A percentile compares a stretch with the other conserved stretches of the same genome.
phyloP scores from a whole-genome alignment of 2,797 vertebrate species.

The Fundulus diaphanus region DNA sequence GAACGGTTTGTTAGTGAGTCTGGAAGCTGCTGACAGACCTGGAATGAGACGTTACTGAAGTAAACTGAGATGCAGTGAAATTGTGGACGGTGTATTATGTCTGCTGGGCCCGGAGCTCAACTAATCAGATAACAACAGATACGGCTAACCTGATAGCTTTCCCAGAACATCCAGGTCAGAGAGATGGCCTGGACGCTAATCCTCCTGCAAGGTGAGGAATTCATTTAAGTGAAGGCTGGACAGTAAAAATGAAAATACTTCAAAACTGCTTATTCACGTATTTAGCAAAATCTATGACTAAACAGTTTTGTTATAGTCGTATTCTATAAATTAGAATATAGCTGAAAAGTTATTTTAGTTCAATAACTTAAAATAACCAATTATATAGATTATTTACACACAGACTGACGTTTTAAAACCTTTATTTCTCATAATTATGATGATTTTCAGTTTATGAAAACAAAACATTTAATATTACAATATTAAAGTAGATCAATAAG shows the following conservation, averaged over 20 bases:
- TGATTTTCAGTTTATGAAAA: neutral
- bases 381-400: neutral
- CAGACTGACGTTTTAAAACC: too few species aligned
- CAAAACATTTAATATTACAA: neutral
- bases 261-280: neutral
- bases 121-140: slow-evolving; percentile 66
- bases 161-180: slow-evolving; percentile 62
- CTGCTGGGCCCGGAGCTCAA: slow-evolving; percentile 42
- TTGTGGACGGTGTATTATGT: slow-evolving; percentile 60
- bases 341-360: too few species aligned
- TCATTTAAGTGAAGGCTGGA: slow-evolving; percentile 25
- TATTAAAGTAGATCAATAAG: neutral
- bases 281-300: too few species aligned
- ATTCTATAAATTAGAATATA: neutral
- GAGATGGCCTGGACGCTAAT: slow-evolving; percentile 51
- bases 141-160: slow-evolving; percentile 53
- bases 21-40: slow-evolving; percentile 56
- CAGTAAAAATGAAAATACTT: slow-evolving; percentile 2
- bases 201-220: slow-evolving; percentile 28
- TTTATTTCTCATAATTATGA: neutral
- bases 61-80: slow-evolving; percentile 63
- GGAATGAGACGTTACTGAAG: slow-evolving; percentile 66
- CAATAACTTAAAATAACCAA: too few species aligned
- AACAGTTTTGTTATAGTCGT: too few species aligned
- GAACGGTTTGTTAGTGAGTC: slow-evolving; percentile 45